A percentile compares a stretch with the other conserved stretches of the same genome.
phyloP scores from a whole-genome alignment of 1,140 invertebrate genomes.

The Bombus ignitus region DNA sequence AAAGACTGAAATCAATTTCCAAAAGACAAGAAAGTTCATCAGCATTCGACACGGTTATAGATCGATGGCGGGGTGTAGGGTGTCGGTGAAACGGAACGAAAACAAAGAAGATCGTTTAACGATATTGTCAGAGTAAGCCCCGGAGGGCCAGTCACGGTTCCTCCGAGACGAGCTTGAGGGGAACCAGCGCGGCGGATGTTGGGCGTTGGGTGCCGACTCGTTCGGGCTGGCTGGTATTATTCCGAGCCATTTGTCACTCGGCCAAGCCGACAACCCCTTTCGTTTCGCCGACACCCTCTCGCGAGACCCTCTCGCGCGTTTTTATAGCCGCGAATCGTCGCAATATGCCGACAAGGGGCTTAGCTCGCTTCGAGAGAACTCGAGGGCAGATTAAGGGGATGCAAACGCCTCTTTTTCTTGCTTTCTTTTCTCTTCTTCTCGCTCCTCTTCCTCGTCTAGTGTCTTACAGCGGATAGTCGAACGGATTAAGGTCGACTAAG shows the following conservation, averaged over 20 bases:
- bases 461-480: slow-evolving; percentile 51
- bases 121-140: slow-evolving; percentile 71
- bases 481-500: slow-evolving; percentile 72
- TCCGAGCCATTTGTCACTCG: slow-evolving; percentile 83
- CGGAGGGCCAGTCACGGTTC: slow-evolving; percentile 53
- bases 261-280: slow-evolving; percentile 79
- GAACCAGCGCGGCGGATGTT: slow-evolving; percentile 70
- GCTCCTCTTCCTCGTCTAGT: background rate
- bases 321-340: slow-evolving; percentile 82
- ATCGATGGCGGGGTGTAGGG: background rate
- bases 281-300: slow-evolving; percentile 70
- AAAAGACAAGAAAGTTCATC: slow-evolving; percentile 3
- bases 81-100: slow-evolving; percentile 59
- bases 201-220: slow-evolving; percentile 72
- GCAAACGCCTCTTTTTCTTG: slow-evolving; percentile 69
- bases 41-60: too few relatives aligned
- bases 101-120: slow-evolving; percentile 78
- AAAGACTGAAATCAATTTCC: background rate
- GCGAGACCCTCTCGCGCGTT: slow-evolving; percentile 65
- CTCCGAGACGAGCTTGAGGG: slow-evolving; percentile 62
- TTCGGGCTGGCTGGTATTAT: slow-evolving; percentile 81
- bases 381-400: slow-evolving; percentile 80
- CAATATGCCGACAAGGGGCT: slow-evolving; percentile 82
- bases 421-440: slow-evolving; percentile 10
- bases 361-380: slow-evolving; percentile 70